A percentile compares a stretch with the other conserved stretches of the same genome.
phyloP scores from a whole-genome alignment of 2,888 invertebrate species.

The Epinotia nisella region DNA sequence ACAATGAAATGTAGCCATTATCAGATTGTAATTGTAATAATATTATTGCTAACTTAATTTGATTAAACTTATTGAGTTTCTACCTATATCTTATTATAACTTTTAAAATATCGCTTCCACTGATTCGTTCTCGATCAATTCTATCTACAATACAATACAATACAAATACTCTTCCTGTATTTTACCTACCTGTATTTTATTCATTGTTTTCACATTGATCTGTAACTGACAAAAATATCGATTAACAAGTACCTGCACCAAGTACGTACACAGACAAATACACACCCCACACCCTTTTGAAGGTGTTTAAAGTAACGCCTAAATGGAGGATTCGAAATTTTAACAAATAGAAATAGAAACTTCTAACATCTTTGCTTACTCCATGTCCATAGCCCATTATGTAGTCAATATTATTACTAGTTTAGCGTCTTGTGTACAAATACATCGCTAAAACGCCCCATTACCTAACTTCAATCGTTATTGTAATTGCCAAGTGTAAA shows the following conservation, averaged over 20 bases:
- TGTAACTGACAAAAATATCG: neutral
- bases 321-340: neutral
- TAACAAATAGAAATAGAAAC: constrained; percentile 12
- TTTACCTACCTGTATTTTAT: neutral
- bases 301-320: neutral
- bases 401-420: constrained; percentile 32
- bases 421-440: constrained; percentile 20
- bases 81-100: no score
- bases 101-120: no score
- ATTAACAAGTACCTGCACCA: neutral
- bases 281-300: neutral
- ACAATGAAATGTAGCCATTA: neutral
- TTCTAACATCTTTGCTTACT: constrained; percentile 8
- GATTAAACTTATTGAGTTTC: neutral
- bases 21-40: neutral
- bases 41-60: neutral
- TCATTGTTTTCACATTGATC: no score
- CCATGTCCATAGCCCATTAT: constrained; percentile 12
- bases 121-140: no score
- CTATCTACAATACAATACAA: no score
- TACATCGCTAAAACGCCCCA: constrained; percentile 19
- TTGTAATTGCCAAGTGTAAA: neutral
- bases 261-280: neutral
- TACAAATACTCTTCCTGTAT: no score
- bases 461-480: constrained; percentile 23